Evolutionary conservation across 2,113 vertebrate genomes (phyloP), one percentile per base, ranked within the genome.

Genomic region (Prionailurus bengalensis): DNA sequence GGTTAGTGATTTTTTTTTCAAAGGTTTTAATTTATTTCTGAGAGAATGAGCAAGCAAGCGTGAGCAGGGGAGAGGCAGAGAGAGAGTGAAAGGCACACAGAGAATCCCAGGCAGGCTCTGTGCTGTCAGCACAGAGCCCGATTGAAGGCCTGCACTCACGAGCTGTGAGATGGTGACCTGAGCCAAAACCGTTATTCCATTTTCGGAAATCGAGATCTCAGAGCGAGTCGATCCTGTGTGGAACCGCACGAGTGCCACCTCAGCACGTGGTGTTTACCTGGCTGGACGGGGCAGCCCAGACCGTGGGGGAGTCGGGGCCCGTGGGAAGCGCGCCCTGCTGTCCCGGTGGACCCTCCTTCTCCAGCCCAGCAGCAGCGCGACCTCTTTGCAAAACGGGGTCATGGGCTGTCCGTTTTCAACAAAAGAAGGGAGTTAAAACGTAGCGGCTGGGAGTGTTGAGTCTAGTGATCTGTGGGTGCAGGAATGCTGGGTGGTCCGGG

Each of bases 251-350:
- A 7, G 6, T 3, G 5, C 10, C 23, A 0, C 4, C 15, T 9
- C 36, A 4, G 4, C 2, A 7, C 0, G 0, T 8, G 5, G 15
- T 1, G 1, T 39, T 42, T 7, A 4, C 10, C 58, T 9, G 16
- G 17, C 8, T 5, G 23, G 33, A 3, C 11, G 1, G 29, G 39
- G 86, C 6, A 16, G 33, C 1, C 2, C 1, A 16, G 14, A 19
- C 9, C 2, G 11, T 2, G 4, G 88, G 53, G 16, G 25, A 7
- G 1, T 1, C 0, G 13, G 17, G 3, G 39, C 55, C 55, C 19
- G 55, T 6, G 55, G 39, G 27, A 16, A 27, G 73, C 0, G 7
- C 0, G 1, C 73, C 39, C 7, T 9, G 19, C 42, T 2, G 73
- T 4, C 70, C 14, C 6, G 1, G 74, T 0, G 14, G 14, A 2